Base-by-base conservation (phyloP, 2,113 vertebrate species). In the Bubalus kerabau region DNA sequence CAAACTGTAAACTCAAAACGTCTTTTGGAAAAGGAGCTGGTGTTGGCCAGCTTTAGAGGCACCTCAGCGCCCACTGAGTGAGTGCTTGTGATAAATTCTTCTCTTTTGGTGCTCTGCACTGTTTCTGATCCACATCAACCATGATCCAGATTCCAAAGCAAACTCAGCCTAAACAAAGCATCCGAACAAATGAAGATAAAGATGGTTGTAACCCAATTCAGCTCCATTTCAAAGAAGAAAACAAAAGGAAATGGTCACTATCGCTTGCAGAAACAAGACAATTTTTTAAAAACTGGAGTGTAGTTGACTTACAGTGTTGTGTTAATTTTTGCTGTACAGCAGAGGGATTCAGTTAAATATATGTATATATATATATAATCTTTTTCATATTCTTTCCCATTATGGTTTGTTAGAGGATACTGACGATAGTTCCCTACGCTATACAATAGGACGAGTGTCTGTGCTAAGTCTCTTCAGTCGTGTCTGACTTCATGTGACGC, bases 11-110 rank as follows among this genome's bases (percentile, higher is more conserved):
- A 92, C 98, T 99, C 97, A 97, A 98, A 98, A 99, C 97, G 81
- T 99, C 99, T 0, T 99, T 99, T 94, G 86, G 99, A 67, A 99
- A 99, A 96, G 99, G 99, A 90, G 99, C 99, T 86, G 99, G 99
- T 48, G 98, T 97, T 76, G 99, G 98, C 98, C 96, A 98, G 94
- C 98, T 97, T 76, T 99, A 99, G 96, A 98, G 99, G 94, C 99
- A 0, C 97, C 99, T 92, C 99, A 99, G 95, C 97, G 98, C 88
- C 98, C 98, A 7, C 97, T 99, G 96, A 56, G 98, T 56, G 98
- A 97, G 98, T 99, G 92, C 99, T 99, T 1, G 98, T 99, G 94
- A 98, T 99, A 87, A 99, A 99, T 98, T 98, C 99, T 90, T 97
- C 76, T 71, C 93, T 98, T 80, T 59, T 94, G 83, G 99, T 98